Percentiles rank a stretch among this genome's conserved stretches.
Evolutionary conservation across 2,797 vertebrate species (phyloP).

Genomic region (Phrynocephalus vlangalii): DNA sequence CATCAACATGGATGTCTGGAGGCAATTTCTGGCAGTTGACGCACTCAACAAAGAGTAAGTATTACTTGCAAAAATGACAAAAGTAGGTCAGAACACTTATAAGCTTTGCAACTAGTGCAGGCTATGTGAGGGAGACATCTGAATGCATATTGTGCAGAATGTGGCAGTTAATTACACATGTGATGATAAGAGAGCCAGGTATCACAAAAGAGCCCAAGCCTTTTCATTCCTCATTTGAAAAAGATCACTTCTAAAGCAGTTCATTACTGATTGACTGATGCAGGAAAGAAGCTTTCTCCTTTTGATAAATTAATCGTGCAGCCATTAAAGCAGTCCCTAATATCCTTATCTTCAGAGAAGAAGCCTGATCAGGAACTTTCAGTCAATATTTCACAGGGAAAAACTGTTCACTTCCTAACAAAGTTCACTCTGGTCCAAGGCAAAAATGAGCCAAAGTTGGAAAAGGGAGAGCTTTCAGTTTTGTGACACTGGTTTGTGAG

Average conservation of each 20-base stretch:
- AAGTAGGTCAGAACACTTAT: not conserved
- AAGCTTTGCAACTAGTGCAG: not conserved
- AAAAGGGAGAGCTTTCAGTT: not conserved
- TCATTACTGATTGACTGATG: constrained; percentile 15
- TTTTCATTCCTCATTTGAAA: constrained; percentile 30
- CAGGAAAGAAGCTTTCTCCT: constrained; percentile 19
- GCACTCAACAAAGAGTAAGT: not conserved
- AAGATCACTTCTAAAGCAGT: constrained; percentile 25
- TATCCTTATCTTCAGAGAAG: constrained; percentile 31
- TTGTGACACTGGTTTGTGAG: not conserved
- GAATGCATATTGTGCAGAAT: not conserved
- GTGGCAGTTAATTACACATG: constrained; percentile 7
- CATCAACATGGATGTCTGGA: no score
- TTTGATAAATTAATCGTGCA: constrained; percentile 36
- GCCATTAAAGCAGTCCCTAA: constrained; percentile 30
- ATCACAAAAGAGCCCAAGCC: constrained; percentile 2
- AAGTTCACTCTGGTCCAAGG: not conserved
- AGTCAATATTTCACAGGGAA: constrained; percentile 21
- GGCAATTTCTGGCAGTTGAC: no score
- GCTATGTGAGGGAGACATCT: not conserved
- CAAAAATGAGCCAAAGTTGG: not conserved
- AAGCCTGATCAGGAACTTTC: constrained; percentile 17
- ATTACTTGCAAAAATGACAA: not conserved
- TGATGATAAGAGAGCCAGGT: constrained; percentile 17
- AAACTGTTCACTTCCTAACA: not conserved